phyloP scores from a whole-genome alignment of 2,113 vertebrate genomes.

The Neogobius melanostomus region DNA sequence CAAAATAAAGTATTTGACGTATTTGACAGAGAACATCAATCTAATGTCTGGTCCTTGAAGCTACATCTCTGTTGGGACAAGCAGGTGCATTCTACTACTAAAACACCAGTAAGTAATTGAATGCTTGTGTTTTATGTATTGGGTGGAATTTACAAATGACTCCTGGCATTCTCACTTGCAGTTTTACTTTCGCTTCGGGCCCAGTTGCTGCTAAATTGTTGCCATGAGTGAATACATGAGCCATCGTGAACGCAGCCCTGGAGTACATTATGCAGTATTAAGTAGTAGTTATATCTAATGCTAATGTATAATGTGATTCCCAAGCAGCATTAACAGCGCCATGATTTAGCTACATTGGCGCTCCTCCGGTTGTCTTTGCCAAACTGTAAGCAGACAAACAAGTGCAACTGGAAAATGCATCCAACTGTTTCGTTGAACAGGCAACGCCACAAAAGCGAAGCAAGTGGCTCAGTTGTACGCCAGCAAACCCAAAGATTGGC shows the following conservation, averaged over 20 bases:
- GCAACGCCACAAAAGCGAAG: neutral
- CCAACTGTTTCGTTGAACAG: neutral
- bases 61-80: too few relatives aligned
- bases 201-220: neutral
- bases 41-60: too few relatives aligned
- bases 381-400: neutral
- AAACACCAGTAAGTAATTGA: too few relatives aligned
- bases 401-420: neutral
- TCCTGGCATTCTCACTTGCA: too few relatives aligned
- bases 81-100: too few relatives aligned
- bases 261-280: neutral
- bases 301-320: neutral
- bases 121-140: too few relatives aligned
- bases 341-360: constrained; percentile 1
- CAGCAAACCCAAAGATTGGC: too few relatives aligned
- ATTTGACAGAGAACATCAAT: too few relatives aligned
- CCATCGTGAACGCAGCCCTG: neutral
- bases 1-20: too few relatives aligned
- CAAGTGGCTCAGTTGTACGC: too few relatives aligned
- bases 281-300: neutral
- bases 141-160: too few relatives aligned
- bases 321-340: neutral
- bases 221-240: neutral
- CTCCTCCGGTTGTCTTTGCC: neutral
- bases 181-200: too few relatives aligned